Conservation (phyloP, 2,888 invertebrate species). For the Platycheirus rosarum region DNA sequence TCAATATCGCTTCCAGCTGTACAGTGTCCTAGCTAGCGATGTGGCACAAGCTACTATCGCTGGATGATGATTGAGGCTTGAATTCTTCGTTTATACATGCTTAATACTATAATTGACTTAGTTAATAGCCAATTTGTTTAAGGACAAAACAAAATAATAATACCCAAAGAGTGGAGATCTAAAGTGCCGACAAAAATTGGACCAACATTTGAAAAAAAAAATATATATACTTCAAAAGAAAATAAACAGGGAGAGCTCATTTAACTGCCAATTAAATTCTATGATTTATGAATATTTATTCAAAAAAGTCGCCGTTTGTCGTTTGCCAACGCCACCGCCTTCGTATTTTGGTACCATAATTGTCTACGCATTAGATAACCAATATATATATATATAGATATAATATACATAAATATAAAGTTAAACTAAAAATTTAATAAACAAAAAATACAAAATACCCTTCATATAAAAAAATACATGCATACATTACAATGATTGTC, state of each 20-base stretch:
- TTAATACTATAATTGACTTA: conserved; percentile 11
- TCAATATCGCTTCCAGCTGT: not conserved
- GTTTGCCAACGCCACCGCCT: conserved; percentile 12
- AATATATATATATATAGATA: not conserved
- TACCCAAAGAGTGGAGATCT: not conserved
- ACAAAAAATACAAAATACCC: not conserved
- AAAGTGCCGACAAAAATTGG: conserved; percentile 27
- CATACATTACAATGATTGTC: conserved; percentile 35
- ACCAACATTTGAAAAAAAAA: conserved; percentile 12
- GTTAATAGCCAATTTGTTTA: conserved; percentile 1
- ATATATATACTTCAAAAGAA: not conserved
- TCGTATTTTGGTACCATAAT: conserved; percentile 20
- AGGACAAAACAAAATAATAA: not conserved
- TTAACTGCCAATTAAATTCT: conserved; percentile 53
- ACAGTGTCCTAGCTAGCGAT: conserved; percentile 37
- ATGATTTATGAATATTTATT: not conserved
- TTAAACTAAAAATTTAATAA: too few relatives aligned
- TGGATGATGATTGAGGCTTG: conserved; percentile 59
- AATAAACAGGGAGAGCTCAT: conserved; percentile 11
- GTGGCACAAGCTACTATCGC: conserved; percentile 29
- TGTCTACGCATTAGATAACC: conserved; percentile 17
- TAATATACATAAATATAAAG: too few relatives aligned
- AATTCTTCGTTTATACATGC: conserved; percentile 14
- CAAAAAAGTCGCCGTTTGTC: not conserved
- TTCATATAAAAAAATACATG: conserved; percentile 6